Conservation (phyloP, 2,113 vertebrate species). For the Columba janthina region DNA sequence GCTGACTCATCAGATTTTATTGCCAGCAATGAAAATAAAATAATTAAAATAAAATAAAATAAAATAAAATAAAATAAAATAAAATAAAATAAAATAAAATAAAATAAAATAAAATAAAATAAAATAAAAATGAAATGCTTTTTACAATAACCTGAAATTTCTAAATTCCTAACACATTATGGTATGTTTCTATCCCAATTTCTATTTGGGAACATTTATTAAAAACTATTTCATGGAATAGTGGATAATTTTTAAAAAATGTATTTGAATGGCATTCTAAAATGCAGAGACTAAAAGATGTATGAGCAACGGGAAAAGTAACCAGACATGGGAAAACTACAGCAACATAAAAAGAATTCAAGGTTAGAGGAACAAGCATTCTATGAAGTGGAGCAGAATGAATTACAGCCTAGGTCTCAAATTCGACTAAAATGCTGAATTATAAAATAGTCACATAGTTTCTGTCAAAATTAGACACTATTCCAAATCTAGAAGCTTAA, state of each 20-base stretch:
- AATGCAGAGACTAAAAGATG: background rate
- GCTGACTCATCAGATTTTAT: background rate
- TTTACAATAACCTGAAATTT: background rate
- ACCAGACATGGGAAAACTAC: background rate
- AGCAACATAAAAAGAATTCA: background rate
- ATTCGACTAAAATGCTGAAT: background rate
- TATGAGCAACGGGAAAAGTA: background rate
- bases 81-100: background rate
- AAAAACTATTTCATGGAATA: background rate
- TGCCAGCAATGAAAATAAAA: background rate
- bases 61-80: background rate
- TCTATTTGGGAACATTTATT: background rate
- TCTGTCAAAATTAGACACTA: background rate
- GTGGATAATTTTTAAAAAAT: background rate
- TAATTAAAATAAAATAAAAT: background rate
- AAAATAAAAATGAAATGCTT: background rate
- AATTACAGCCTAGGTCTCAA: background rate
- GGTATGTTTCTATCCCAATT: background rate
- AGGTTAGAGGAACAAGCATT: background rate
- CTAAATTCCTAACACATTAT: background rate
- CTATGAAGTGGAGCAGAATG: background rate
- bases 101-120: background rate
- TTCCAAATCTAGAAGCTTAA: background rate
- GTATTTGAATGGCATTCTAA: background rate
- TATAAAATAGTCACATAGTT: background rate